A percentile compares a stretch with the other conserved stretches of the same genome.
Conservation (phyloP, 37 sponge, comb jelly and placozoan species). For the Chondrilla cf. caribensis region DNA sequence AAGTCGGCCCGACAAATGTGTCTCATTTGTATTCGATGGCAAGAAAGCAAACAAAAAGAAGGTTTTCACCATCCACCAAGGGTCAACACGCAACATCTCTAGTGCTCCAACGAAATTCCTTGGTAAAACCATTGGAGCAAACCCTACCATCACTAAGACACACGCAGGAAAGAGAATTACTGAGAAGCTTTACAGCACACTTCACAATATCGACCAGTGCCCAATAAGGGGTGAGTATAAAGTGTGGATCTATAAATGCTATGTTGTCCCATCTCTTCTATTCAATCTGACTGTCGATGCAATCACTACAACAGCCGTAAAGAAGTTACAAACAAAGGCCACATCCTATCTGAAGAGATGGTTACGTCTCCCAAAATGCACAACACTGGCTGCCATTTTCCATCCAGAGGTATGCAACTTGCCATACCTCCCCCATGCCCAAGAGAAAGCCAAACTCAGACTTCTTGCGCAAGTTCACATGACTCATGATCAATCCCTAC, state of each 20-base stretch:
- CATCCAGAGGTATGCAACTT: too few species aligned
- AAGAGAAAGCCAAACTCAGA: too few species aligned
- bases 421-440: too few species aligned
- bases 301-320: background rate
- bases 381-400: too few species aligned
- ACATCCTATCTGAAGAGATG: background rate
- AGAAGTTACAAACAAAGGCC: background rate
- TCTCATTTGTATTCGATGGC: too few species aligned
- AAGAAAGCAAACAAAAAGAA: too few species aligned
- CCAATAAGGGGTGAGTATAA: slow-evolving; percentile 32
- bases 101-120: background rate
- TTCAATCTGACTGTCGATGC: background rate
- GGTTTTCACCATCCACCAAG: too few species aligned
- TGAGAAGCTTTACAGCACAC: too few species aligned
- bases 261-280: background rate
- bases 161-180: background rate
- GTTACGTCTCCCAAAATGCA: too few species aligned
- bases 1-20: too few species aligned
- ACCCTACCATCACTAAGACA: too few species aligned
- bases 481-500: background rate
- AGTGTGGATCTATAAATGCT: slow-evolving; percentile 1
- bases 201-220: background rate
- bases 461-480: too few species aligned
- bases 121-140: slow-evolving; percentile 4
- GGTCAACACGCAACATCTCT: slow-evolving; percentile 26